Evolutionary conservation across 2,888 invertebrate genomes (phyloP), one percentile per base, ranked within the genome.

Genomic region (Epinotia bilunana): DNA sequence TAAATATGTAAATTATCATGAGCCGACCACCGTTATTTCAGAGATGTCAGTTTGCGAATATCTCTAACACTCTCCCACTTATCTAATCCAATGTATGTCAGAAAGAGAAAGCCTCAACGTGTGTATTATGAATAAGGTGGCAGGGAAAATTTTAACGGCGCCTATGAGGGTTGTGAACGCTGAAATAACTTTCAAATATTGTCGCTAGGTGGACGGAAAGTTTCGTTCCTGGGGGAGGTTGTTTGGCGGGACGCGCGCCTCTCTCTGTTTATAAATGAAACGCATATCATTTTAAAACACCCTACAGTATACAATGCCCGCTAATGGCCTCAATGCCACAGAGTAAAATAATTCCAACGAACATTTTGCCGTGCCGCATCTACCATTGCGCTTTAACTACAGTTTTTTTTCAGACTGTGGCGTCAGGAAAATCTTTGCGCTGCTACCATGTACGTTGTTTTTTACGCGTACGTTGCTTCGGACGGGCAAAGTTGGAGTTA

Each of bases 1-100:
- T 94, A 94, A 94, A 94, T 94, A 94, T 94, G 94, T 94, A 94
- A 94, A 94, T 94, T 94, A 94, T 94, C 93, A 94, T 94, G 93
- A 93, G 91, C 93, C 92, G 94, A 93, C 94, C 94, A 93, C 89
- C 91, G 91, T 93, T 93, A 92, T 92, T 93, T 91, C 88, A 82
- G 88, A 91, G 91, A 91, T 92, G 93, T 91, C 93, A 92, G 89
- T 91, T 90, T 89, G 89, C 85, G 88, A 91, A 91, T 92, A 91
- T 89, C 91, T 86, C 86, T 72, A 18, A 87, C 88, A 80, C 88
- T 6, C 77, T 91, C 85, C 0, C 78, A 68, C 87, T 60, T 77
- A 49, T 76, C 69, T 61, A 23, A 73, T 67, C 75, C 11, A 77
- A 76, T 80, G 72, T 57, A 73, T 62, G 85, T 74, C 80, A 1